phyloP scores from a whole-genome alignment of 2,113 vertebrate genomes.

The Mustelus asterias region DNA sequence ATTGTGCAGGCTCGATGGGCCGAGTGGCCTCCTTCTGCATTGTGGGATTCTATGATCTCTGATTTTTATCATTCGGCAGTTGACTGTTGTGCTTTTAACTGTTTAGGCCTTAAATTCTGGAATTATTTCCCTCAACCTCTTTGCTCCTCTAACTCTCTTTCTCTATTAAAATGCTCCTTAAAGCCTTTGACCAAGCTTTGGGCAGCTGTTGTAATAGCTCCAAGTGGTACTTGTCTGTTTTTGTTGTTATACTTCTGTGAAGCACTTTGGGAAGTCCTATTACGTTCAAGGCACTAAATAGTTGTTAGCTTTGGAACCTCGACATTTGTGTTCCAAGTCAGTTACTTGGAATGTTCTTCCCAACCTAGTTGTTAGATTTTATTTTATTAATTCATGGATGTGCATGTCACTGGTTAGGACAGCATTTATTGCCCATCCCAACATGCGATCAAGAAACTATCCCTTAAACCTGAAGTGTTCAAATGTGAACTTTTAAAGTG shows the following conservation, averaged over 20 bases:
- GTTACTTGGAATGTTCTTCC: background rate
- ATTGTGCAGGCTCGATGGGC: too few relatives aligned
- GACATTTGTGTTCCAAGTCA: background rate
- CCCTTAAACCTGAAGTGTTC: background rate
- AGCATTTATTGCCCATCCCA: too few relatives aligned
- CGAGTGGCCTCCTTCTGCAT: too few relatives aligned
- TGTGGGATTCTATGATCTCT: background rate
- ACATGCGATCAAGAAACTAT: background rate
- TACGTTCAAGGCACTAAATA: background rate
- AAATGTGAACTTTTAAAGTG: background rate
- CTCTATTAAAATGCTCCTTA: background rate
- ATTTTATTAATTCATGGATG: too few relatives aligned
- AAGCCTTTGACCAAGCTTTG: background rate
- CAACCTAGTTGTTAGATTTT: background rate
- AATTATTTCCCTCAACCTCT: background rate
- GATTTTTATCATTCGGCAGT: background rate
- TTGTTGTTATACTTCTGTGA: background rate
- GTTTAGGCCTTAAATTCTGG: background rate
- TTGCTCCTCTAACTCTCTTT: background rate
- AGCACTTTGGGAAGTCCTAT: background rate
- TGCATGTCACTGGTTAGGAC: too few relatives aligned
- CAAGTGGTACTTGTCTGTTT: background rate
- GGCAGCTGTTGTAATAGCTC: background rate
- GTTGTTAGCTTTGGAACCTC: background rate
- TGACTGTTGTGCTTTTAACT: background rate